Conservation (phyloP, 2,113 vertebrate genomes). For the Gymnarchus niloticus region DNA sequence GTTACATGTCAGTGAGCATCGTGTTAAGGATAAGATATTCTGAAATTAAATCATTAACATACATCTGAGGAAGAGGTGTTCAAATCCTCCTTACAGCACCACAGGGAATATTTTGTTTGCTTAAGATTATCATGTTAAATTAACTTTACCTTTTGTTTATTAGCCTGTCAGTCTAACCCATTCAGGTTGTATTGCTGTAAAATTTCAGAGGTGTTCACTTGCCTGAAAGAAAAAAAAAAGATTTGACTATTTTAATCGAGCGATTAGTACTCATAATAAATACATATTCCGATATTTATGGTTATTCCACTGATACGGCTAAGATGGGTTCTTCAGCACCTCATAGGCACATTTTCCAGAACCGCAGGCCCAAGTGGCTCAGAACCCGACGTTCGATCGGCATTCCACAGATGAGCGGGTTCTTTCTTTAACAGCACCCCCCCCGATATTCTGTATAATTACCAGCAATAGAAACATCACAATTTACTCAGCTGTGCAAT, state of each 20-base stretch:
- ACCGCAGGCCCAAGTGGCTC: background rate
- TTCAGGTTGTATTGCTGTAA: background rate
- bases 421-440: slow-evolving; percentile 10
- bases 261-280: background rate
- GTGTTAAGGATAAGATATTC: background rate
- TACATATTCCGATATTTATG: background rate
- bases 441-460: slow-evolving; percentile 22
- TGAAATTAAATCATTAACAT: slow-evolving; percentile 5
- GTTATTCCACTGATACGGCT: background rate
- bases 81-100: background rate
- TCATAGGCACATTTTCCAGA: background rate
- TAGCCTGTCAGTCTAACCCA: background rate
- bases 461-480: slow-evolving; percentile 17
- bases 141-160: background rate
- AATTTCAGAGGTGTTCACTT: background rate
- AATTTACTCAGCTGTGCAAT: slow-evolving; percentile 28
- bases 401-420: background rate
- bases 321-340: background rate
- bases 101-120: background rate
- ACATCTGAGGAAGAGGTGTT: background rate
- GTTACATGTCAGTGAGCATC: background rate
- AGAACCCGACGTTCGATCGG: background rate
- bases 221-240: background rate
- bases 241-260: background rate
- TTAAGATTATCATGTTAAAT: slow-evolving; percentile 7